Conservation (phyloP, 1,140 invertebrate genomes). For the Calliphora vicina region DNA sequence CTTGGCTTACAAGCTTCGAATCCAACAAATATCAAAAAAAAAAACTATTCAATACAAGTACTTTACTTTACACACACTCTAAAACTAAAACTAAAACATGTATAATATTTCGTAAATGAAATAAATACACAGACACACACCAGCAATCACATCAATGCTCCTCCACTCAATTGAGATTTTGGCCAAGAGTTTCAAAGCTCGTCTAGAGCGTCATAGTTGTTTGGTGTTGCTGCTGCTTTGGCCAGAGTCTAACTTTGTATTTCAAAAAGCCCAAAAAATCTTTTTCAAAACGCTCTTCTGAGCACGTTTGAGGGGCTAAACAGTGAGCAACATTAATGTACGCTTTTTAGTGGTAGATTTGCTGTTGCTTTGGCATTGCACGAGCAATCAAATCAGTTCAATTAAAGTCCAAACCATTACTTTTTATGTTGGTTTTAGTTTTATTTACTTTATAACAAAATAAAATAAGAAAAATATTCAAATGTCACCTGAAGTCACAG, state of each 20-base stretch:
- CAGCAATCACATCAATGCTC: background rate
- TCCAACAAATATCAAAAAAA: background rate
- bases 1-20: constrained; percentile 25
- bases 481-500: background rate
- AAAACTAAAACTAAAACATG: background rate
- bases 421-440: background rate
- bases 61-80: no score
- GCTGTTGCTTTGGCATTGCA: background rate
- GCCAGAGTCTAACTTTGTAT: no score
- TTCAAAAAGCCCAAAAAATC: no score
- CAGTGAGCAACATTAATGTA: background rate
- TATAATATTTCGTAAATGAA: background rate
- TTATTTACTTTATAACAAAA: background rate
- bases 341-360: background rate
- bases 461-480: background rate
- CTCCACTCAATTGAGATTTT: background rate
- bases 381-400: background rate
- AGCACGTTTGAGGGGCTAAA: background rate
- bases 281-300: background rate
- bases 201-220: background rate
- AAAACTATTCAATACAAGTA: no score
- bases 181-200: background rate
- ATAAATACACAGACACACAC: background rate
- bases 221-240: no score
- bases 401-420: background rate